phyloP scores from a whole-genome alignment of 2,113 vertebrate genomes.

The Grammatotria lemairii region DNA sequence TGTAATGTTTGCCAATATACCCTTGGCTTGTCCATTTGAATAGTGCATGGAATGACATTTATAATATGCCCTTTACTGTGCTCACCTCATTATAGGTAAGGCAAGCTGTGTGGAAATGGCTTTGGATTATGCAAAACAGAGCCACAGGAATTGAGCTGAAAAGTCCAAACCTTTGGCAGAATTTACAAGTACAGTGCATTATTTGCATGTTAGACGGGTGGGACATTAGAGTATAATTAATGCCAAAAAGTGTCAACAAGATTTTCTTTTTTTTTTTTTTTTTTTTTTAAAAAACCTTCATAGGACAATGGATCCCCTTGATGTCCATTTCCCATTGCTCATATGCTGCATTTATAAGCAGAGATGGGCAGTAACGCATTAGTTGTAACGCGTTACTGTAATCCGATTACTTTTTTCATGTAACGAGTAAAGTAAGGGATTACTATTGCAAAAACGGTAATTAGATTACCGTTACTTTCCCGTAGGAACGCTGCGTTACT shows the following conservation, averaged over 20 bases:
- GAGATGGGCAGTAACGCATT: too few relatives aligned
- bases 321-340: not conserved
- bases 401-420: too few relatives aligned
- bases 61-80: constrained; percentile 40
- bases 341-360: not conserved
- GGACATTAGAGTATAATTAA: not conserved
- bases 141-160: not conserved
- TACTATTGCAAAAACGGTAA: too few relatives aligned
- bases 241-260: not conserved
- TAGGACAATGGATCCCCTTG: not conserved
- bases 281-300: not conserved
- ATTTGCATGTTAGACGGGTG: not conserved
- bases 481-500: too few relatives aligned
- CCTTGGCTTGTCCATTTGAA: constrained; percentile 35
- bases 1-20: constrained; percentile 31
- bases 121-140: constrained; percentile 31
- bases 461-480: too few relatives aligned
- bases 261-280: not conserved
- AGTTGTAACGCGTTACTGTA: too few relatives aligned
- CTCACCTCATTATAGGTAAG: constrained; percentile 36
- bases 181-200: not conserved
- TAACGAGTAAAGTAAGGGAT: too few relatives aligned
- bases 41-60: constrained; percentile 53
- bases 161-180: not conserved
- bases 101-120: constrained; percentile 1